phyloP scores from a whole-genome alignment of 2,888 invertebrate genomes.

The Bibio marci region DNA sequence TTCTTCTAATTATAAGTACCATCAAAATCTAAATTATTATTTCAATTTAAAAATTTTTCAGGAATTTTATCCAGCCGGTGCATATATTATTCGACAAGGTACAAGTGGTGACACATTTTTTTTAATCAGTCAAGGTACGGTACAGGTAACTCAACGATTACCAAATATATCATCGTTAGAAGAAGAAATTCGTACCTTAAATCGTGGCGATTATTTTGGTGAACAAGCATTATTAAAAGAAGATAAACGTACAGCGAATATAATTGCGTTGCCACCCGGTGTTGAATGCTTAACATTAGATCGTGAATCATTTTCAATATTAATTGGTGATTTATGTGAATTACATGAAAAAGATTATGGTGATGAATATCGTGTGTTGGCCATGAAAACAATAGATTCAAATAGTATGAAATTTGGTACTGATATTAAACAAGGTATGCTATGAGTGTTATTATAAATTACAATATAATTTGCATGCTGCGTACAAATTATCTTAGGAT shows the following conservation, averaged over 20 bases:
- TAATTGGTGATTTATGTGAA: conserved; percentile 60
- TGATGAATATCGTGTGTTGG: conserved; percentile 36
- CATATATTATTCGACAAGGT: conserved; percentile 69
- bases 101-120: conserved; percentile 81
- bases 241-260: conserved; percentile 78
- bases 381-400: conserved; percentile 27
- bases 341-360: conserved; percentile 58
- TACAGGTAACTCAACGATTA: conserved; percentile 51
- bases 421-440: conserved; percentile 21
- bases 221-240: conserved; percentile 76
- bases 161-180: conserved; percentile 36
- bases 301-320: conserved; percentile 53
- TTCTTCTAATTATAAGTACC: not conserved
- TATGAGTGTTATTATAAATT: not conserved
- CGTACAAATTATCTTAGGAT: too few species aligned
- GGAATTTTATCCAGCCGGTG: conserved; percentile 69
- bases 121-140: conserved; percentile 71
- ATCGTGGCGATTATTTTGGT: conserved; percentile 73
- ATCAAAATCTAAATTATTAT: not conserved
- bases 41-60: conserved; percentile 20
- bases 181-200: conserved; percentile 48
- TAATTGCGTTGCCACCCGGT: conserved; percentile 71
- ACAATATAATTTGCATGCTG: not conserved
- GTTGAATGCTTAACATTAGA: conserved; percentile 78
- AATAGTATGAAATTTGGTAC: conserved; percentile 25